Base-by-base conservation (phyloP, 2,113 vertebrate genomes). In the Lucifuga dentata region DNA sequence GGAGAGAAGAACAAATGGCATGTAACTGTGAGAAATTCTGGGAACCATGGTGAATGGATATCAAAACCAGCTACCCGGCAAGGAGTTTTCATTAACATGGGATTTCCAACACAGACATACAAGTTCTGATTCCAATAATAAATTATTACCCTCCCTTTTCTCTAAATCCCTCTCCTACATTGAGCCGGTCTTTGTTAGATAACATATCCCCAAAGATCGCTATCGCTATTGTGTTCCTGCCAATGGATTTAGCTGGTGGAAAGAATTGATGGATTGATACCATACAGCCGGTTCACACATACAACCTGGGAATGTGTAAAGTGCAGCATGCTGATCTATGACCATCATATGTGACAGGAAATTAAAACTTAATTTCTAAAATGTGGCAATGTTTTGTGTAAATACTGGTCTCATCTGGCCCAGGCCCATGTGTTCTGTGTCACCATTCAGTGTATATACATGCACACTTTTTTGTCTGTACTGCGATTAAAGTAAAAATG, bases 11-110 rank as follows among this genome's bases (percentile, higher is more conserved):
- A 76, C 78, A 87, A 86, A 87, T 74, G 84, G 41, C 17, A 64
- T 7, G 38, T 52, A 80, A 62, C 76, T 84, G 86, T 64, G 68
- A 85, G 83, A 86, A 82, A 81, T 75, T 81, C 77, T 89, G 78
- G 75, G 88, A 89, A 86, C 84, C 62, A 75, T n/a, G 33, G 40
- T 68, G 78, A 84, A 80, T 78, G 68, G 82, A 85, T 78, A 89
- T 84, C 83, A 86, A 83, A 86, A 82, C 73, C 57, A 64, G 75
- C 68, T 74, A 73, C 81, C 81, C 51, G 83, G 70, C 74, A 80
- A 81, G 80, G 83, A 73, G 84, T 89, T 91, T 88, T 89, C 86
- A 89, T 90, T 88, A 84, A 87, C 78, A 78, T 56, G 74, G 81
- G 86, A 89, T 91, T 86, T 92, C 81, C 80, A 79, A 70, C 70